Conservation (phyloP, 2,888 invertebrate genomes). For the Tipula lateralis region DNA sequence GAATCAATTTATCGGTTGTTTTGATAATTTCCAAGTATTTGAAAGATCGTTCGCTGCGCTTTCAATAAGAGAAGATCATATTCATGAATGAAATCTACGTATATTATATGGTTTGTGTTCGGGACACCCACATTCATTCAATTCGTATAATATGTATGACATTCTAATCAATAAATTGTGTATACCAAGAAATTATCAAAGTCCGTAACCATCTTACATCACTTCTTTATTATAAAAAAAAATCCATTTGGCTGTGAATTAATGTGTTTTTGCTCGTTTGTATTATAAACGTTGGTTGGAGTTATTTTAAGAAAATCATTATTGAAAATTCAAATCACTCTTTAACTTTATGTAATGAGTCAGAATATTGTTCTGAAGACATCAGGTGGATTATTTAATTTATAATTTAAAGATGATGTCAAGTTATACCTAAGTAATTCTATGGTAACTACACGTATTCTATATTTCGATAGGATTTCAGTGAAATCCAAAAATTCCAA, state of each 20-base stretch:
- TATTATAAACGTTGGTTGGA: background rate
- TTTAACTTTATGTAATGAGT: too few species aligned
- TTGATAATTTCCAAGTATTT: background rate
- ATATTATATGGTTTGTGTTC: background rate
- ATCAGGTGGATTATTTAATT: background rate
- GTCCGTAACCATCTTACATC: constrained; percentile 5
- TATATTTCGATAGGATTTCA: too few species aligned
- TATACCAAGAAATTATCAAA: background rate
- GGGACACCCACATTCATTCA: background rate
- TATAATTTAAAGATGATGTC: background rate
- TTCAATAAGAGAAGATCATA: background rate
- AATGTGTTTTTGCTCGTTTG: background rate
- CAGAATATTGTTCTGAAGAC: background rate
- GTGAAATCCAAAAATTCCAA: too few species aligned
- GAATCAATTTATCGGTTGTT: constrained; percentile 19
- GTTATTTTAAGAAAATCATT: background rate
- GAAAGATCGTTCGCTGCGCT: background rate
- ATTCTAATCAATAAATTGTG: background rate
- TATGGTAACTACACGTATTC: too few species aligned
- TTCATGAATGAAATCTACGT: constrained; percentile 14
- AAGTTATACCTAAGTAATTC: background rate
- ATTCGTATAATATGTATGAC: background rate
- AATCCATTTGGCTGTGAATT: background rate
- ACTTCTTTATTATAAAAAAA: background rate
- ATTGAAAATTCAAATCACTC: too few species aligned